phyloP scores from a whole-genome alignment of 2,797 vertebrate species.

The Nothura maculosa region DNA sequence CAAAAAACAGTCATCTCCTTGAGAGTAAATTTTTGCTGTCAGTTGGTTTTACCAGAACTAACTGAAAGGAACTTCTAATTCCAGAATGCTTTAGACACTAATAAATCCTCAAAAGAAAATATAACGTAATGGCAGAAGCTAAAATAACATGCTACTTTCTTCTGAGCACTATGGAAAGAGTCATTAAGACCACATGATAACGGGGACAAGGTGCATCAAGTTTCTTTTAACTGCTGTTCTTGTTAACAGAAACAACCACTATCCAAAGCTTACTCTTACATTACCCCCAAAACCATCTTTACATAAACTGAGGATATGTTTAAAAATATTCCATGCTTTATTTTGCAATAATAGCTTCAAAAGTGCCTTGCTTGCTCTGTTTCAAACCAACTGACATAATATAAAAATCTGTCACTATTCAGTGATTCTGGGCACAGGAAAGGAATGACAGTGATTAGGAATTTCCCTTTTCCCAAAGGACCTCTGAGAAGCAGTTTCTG shows the following conservation, averaged over 20 bases:
- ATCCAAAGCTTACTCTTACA: neutral
- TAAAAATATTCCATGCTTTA: neutral
- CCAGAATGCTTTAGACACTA: neutral
- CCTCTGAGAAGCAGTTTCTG: neutral
- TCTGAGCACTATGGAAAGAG: neutral
- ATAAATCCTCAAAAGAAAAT: neutral
- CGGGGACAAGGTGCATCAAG: neutral
- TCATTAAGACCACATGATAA: neutral
- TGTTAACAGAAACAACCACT: neutral
- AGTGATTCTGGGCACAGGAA: too few relatives aligned
- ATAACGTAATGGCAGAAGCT: neutral
- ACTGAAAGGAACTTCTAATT: neutral
- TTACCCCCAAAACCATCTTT: neutral
- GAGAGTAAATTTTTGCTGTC: fast-evolving
- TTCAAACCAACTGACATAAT: neutral
- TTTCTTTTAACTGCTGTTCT: neutral
- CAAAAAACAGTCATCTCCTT: neutral
- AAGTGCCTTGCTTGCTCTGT: neutral
- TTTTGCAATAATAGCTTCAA: neutral
- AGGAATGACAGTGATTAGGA: too few relatives aligned
- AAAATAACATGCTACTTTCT: neutral
- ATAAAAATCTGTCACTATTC: too few relatives aligned
- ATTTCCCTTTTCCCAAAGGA: neutral
- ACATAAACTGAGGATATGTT: neutral
- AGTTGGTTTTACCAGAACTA: neutral